These are phyloP conservation scores for Falco concolor DNA, from an alignment of 2,797 vertebrate species.

Conservation along the genomic window DNA sequence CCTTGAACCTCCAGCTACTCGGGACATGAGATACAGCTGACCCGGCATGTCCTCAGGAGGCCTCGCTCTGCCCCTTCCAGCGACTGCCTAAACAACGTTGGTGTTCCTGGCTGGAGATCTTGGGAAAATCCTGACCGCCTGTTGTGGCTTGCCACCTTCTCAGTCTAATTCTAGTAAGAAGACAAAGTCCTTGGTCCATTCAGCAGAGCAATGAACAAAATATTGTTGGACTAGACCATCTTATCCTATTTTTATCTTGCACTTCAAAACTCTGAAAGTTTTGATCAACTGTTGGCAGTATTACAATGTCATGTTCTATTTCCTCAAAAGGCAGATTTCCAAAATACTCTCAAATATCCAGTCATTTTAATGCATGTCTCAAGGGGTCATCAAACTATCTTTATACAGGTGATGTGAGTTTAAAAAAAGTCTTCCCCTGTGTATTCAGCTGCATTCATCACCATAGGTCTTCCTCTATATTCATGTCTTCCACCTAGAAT, in stretches of 20 bases:
- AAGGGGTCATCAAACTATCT: background rate
- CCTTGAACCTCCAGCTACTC: background rate
- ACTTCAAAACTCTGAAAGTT: background rate
- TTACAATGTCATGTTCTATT: background rate
- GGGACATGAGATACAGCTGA: background rate
- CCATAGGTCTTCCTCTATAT: background rate
- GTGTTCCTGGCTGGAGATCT: background rate
- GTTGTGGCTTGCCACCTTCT: background rate
- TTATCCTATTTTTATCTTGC: background rate
- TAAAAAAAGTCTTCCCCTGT: background rate
- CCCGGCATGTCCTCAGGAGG: background rate
- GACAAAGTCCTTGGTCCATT: fast-evolving
- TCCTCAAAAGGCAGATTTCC: background rate
- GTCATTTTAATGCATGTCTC: background rate
- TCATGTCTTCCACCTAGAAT: background rate
- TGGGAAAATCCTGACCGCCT: background rate
- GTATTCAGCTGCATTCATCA: background rate
- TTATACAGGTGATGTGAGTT: background rate
- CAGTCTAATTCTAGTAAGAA: background rate
- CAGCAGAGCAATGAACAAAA: background rate
- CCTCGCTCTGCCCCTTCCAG: background rate
- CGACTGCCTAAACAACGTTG: background rate
- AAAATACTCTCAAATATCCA: background rate
- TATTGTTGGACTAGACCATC: background rate
- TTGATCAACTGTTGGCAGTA: background rate